These are phyloP conservation scores for Candidula unifasciata DNA, from an alignment of 2,888 invertebrate genomes.

Conservation along the genomic window DNA sequence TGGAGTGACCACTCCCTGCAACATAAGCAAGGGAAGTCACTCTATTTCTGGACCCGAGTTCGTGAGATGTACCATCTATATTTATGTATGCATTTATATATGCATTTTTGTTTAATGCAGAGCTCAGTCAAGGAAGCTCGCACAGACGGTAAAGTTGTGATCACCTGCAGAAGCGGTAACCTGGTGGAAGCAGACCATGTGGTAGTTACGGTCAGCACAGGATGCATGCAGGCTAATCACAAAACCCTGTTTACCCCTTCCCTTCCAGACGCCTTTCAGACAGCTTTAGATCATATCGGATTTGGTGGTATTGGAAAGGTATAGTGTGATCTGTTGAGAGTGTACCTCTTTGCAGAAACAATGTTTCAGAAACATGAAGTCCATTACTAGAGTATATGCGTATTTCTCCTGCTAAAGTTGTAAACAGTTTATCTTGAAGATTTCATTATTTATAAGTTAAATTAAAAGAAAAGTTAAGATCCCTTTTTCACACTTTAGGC, in stretches of 20 bases:
- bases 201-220: conserved; percentile 37
- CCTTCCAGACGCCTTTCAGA: conserved; percentile 11
- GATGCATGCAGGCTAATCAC: conserved; percentile 33
- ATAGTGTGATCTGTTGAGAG: not conserved
- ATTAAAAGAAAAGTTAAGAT: too few species aligned
- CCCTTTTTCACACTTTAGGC: too few species aligned
- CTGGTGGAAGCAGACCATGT: conserved; percentile 27
- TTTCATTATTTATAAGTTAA: not conserved
- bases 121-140: not conserved
- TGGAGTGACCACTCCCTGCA: too few species aligned
- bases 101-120: not conserved
- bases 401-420: too few species aligned
- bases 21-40: too few species aligned
- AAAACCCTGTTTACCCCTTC: conserved; percentile 19
- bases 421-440: too few species aligned
- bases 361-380: not conserved
- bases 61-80: too few species aligned
- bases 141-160: not conserved
- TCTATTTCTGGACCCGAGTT: too few species aligned
- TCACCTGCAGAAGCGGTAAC: conserved; percentile 36
- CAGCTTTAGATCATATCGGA: conserved; percentile 12
- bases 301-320: conserved; percentile 47
- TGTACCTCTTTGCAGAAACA: too few species aligned
- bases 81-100: too few species aligned
- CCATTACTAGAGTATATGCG: not conserved